phyloP scores from a whole-genome alignment of 2,888 invertebrate species.

The Coenonympha glycerion region DNA sequence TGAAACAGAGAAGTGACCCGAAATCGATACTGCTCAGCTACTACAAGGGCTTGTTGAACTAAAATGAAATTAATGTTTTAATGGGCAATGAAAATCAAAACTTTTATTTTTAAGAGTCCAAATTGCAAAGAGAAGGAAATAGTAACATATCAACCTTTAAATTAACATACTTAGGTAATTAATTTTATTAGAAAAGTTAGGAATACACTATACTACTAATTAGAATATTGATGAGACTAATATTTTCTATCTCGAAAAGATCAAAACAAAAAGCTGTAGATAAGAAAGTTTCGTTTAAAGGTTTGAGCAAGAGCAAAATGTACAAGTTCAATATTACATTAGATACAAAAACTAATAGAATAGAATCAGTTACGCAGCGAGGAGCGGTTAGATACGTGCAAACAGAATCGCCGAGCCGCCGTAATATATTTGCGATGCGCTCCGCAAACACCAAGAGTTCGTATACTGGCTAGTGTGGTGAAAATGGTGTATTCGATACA shows the following conservation, averaged over 20 bases:
- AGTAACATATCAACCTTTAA: no score
- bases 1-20: slow-evolving; percentile 8
- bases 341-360: slow-evolving; percentile 18
- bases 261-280: no score
- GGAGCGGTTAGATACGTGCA: slow-evolving; percentile 23
- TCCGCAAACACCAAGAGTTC: slow-evolving; percentile 26
- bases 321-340: slow-evolving; percentile 4
- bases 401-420: slow-evolving; percentile 27
- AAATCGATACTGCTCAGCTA: not conserved
- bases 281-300: no score
- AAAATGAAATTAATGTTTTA: no score
- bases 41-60: not conserved
- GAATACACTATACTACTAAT: no score
- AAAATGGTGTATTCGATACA: not conserved
- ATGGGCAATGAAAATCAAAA: no score
- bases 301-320: not conserved
- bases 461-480: slow-evolving; percentile 20
- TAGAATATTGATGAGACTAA: no score
- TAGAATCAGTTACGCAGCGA: slow-evolving; percentile 19
- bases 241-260: no score
- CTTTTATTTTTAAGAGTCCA: no score
- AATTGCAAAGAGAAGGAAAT: no score
- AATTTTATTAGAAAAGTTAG: no score
- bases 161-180: no score
- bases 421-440: slow-evolving; percentile 35